phyloP scores from a whole-genome alignment of 1,140 invertebrate species.

The Habropoda laboriosa region DNA sequence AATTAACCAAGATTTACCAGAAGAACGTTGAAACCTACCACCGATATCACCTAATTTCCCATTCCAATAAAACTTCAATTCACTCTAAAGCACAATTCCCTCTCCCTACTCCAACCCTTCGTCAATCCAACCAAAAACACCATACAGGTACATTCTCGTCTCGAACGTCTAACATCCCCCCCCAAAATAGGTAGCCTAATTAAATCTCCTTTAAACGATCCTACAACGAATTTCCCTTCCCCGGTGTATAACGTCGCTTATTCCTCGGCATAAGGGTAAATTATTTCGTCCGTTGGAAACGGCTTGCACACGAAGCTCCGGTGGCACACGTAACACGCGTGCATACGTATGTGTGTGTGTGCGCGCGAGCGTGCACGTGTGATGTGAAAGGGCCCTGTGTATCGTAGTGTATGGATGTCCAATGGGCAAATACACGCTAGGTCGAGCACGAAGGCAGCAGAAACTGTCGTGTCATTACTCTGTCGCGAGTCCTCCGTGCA shows the following conservation, averaged over 20 bases:
- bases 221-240: background rate
- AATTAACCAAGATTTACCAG: too few species aligned
- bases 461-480: conserved; percentile 73
- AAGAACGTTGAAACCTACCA: too few species aligned
- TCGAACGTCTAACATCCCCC: too few species aligned
- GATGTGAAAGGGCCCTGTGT: conserved; percentile 67
- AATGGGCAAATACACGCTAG: conserved; percentile 78
- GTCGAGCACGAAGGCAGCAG: conserved; percentile 73
- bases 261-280: background rate
- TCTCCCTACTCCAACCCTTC: too few species aligned
- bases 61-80: too few species aligned
- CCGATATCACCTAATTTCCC: too few species aligned
- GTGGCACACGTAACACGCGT: background rate
- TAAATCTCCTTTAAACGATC: background rate
- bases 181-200: too few species aligned
- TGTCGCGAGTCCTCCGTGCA: conserved; percentile 54
- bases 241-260: background rate
- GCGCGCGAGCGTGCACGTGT: background rate
- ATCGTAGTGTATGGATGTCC: conserved; percentile 72
- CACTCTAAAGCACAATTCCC: too few species aligned
- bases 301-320: too few species aligned
- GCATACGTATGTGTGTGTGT: too few species aligned
- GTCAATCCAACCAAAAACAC: too few species aligned
- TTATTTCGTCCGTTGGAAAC: conserved; percentile 17
- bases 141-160: too few species aligned